Percentiles rank a stretch among this genome's conserved stretches.
Conservation (phyloP, 2,888 invertebrate genomes). For the Coleophora flavipennella region DNA sequence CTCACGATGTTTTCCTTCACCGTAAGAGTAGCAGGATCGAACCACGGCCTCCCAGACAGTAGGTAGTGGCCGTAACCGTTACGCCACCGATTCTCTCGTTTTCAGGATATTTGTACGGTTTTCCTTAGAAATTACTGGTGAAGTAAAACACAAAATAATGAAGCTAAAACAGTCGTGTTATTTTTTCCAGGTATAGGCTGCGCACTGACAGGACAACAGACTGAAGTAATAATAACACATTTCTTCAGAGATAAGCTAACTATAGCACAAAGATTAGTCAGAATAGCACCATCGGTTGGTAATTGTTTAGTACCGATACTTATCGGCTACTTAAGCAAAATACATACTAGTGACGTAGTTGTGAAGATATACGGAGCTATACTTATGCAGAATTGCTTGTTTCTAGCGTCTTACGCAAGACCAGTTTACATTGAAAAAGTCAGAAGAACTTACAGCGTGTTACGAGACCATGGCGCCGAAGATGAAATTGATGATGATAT, state of each 20-base stretch:
- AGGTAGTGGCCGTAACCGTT: too few relatives aligned
- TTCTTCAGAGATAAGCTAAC: conserved; percentile 72
- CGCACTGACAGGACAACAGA: conserved; percentile 70
- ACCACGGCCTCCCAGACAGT: too few relatives aligned
- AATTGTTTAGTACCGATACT: conserved; percentile 66
- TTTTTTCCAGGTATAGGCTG: conserved; percentile 67
- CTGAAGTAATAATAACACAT: conserved; percentile 71
- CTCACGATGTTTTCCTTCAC: too few relatives aligned
- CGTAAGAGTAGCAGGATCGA: too few relatives aligned
- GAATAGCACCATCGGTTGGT: conserved; percentile 67
- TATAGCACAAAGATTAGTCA: conserved; percentile 61
- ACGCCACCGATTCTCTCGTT: too few relatives aligned
- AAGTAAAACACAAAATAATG: too few relatives aligned
- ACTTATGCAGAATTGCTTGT: conserved; percentile 70
- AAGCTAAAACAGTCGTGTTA: not conserved
- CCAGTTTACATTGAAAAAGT: conserved; percentile 68
- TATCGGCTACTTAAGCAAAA: conserved; percentile 60
- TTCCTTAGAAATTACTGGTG: too few relatives aligned
- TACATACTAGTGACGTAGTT: conserved; percentile 49
- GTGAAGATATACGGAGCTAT: conserved; percentile 73
- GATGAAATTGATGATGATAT: conserved; percentile 67
- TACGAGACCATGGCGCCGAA: conserved; percentile 49
- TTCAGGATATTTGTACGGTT: too few relatives aligned
- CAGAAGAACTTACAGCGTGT: conserved; percentile 56
- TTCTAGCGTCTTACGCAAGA: conserved; percentile 65